Evolutionary conservation across 2,888 invertebrate species (phyloP), one percentile per base, ranked within the genome.

Genomic region (Octonoba sinensis): DNA sequence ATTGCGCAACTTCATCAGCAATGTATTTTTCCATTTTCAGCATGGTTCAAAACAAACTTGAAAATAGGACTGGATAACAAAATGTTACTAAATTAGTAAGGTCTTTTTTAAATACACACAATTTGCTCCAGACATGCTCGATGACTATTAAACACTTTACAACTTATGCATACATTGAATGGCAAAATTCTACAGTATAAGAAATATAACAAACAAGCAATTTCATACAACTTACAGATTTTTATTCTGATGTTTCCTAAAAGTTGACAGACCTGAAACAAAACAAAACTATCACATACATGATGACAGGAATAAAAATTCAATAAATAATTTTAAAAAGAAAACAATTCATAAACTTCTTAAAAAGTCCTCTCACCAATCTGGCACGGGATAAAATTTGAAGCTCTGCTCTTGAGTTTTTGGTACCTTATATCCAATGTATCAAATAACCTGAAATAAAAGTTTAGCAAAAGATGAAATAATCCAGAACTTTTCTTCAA

Each of bases 361-460:
- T 27, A 3, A 36, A 44, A 22, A 2, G 18, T 65, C 18, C 24
- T n/a, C 67, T 69, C 69, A 82, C 87, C 88, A 72, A 93, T 89
- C 89, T 95, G 93, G 0, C 92, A 89, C 85, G 93, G 91, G 71
- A 86, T 85, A 73, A 88, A 92, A 47, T 89, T 87, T 64, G 90
- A 86, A 24, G 91, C 88, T 85, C 89, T 90, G 69, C 86, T 86
- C 75, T 88, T 89, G 4, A 91, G 85, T 85, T 91, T 91, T n/a
- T 83, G 72, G 86, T 93, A 93, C 64, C 92, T 88, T 69, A 91
- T 89, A 44, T 88, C 86, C 4, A 90, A 88, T 16, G 89, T 88
- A 87, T 93, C 92, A 87, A 92, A 92, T 72, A 93, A 87, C 86
- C 92, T 93, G 87, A 79, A 90, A 89, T 70, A 83, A 47, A 59